Percentiles rank a stretch among this genome's conserved stretches.
These are phyloP conservation scores for Holcopasites calliopsidis DNA, from an alignment of 1,140 invertebrate genomes.

Conservation along the genomic window DNA sequence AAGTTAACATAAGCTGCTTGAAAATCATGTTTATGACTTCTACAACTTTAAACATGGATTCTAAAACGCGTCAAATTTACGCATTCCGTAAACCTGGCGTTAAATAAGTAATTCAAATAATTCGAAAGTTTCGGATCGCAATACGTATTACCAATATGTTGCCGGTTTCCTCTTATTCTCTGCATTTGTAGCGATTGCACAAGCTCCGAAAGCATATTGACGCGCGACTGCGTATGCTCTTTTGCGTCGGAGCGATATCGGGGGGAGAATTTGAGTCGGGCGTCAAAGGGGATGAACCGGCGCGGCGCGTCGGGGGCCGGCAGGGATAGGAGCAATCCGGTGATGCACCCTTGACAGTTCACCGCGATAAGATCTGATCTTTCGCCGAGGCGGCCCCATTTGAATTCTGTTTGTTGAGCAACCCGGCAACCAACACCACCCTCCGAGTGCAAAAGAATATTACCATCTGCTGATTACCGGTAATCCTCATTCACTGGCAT, in stretches of 20 bases:
- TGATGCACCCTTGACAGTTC: conserved; percentile 69
- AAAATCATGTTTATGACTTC: too few relatives aligned
- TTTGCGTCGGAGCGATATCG: conserved; percentile 50
- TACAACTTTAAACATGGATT: too few relatives aligned
- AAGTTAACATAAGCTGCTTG: too few relatives aligned
- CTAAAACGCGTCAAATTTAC: too few relatives aligned
- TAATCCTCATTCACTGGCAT: conserved; percentile 68
- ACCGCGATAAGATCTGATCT: conserved; percentile 70
- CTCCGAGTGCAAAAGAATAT: conserved; percentile 60
- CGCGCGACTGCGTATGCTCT: conserved; percentile 5
- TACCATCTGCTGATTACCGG: conserved; percentile 75
- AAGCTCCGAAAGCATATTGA: not conserved
- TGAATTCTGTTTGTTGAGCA: conserved; percentile 70
- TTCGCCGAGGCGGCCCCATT: conserved; percentile 63
- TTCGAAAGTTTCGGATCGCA: too few relatives aligned
- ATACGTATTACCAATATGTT: not conserved
- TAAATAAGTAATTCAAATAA: too few relatives aligned
- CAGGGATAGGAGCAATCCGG: conserved; percentile 73
- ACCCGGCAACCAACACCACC: conserved; percentile 37
- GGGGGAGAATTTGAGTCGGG: conserved; percentile 49
- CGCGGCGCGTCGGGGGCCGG: conserved; percentile 27
- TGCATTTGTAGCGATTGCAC: not conserved
- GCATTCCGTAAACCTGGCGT: too few relatives aligned
- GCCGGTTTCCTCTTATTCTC: not conserved
- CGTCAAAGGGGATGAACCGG: conserved; percentile 62